Evolutionary conservation across 2,888 invertebrate species (phyloP), one percentile per base, ranked within the genome.

Genomic region (Serripes groenlandicus): DNA sequence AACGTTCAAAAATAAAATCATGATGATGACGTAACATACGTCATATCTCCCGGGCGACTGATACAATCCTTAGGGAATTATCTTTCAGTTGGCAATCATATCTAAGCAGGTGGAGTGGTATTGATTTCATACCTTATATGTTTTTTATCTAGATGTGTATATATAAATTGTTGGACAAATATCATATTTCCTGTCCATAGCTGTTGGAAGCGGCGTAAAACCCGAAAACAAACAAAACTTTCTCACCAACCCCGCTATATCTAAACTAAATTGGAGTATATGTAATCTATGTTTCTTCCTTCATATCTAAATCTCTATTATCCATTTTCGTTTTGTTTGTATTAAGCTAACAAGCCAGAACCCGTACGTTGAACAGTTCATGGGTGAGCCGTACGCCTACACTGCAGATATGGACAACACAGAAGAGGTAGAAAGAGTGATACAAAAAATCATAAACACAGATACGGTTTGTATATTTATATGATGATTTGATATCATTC

Each of bases 281-380:
- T 7, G 5, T 5, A 5, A 54, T 21, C 4, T 58, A 15, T 62
- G n/a, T n/a, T n/a, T n/a, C n/a, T n/a, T n/a, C n/a, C n/a, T n/a
- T n/a, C n/a, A n/a, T n/a, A n/a, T n/a, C n/a, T n/a, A n/a, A n/a
- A n/a, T n/a, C n/a, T n/a, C n/a, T n/a, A n/a, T n/a, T n/a, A n/a
- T n/a, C n/a, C n/a, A n/a, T n/a, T n/a, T n/a, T n/a, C n/a, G n/a
- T n/a, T n/a, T n/a, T n/a, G n/a, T n/a, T n/a, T n/a, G n/a, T n/a
- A n/a, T 62, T 23, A 89, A 95, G 95, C 85, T 95, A 52, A 92
- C 93, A 0, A 95, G 95, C 83, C 95, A 95, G 85, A 95, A 94
- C 83, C 95, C 95, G 1, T 95, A 95, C 82, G 93, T 94, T 68
- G 95, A 95, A 79, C 90, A 92, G 54, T n/a, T n/a, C n/a, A 93